Base-by-base conservation (phyloP, 2,797 vertebrate species). In the Glossophaga mutica region DNA sequence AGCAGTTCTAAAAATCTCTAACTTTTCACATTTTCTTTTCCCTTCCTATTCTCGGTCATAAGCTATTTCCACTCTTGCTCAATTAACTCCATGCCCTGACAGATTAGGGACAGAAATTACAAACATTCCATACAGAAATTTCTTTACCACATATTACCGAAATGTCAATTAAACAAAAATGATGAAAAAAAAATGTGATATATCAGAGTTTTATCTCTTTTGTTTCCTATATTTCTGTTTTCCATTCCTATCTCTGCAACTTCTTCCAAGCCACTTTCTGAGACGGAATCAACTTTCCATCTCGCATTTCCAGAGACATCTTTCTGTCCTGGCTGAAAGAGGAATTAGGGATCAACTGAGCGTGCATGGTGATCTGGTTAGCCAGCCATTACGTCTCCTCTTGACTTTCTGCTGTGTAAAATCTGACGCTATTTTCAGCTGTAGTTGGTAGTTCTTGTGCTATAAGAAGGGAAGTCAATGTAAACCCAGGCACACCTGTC, bases 171-270 rank as follows among this genome's bases (percentile, higher is more conserved):
- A 94, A 71, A 77, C 57, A 71, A 91, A 95, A 81, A 88, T n/a
- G 65, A 73, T 12, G 9, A 11, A 26, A 48, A 86, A 39, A 84
- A 50, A 88, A 91, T 42, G 50, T 71, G 50, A 88, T 52, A n/a
- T 68, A 93, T 78, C 48, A 91, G 79, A 87, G n/a, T 71, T 90
- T 96, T 85, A 85, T 46, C n/a, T 94, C 57, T 73, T 92, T 86
- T 70, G 50, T 4, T 55, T 86, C 55, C 34, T 77, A 19, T 62
- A 50, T 32, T 96, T 96, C 52, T 67, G 32, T 65, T 84, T 95
- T 91, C 74, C 68, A 62, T 76, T 74, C 74, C 39, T 68, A 2
- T 87, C 71, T 87, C 82, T 90, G 5, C 0, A 52, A n/a, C 84
- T 92, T 82, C 46, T 68, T 81, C 42, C 73, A 94, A 88, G 29